Conservation (phyloP, 1,140 invertebrate genomes). For the Piezodorus guildinii region DNA sequence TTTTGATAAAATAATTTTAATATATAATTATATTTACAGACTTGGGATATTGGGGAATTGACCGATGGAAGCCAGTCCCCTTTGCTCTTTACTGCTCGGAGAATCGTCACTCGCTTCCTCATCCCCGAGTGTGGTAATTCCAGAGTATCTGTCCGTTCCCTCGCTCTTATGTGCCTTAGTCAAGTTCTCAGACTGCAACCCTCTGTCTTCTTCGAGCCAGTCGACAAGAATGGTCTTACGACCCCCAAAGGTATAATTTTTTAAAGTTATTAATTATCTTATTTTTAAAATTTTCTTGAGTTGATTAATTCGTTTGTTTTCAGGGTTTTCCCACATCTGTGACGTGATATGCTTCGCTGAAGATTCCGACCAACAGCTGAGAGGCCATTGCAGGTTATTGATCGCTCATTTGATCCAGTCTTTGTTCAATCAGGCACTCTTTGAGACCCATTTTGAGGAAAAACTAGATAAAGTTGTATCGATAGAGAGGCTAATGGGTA, state of each 20-base stretch:
- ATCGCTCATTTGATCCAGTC: conserved; percentile 53
- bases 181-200: conserved; percentile 57
- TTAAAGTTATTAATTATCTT: not conserved
- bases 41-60: conserved; percentile 51
- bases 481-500: conserved; percentile 42
- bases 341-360: conserved; percentile 36
- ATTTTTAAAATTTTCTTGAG: not conserved
- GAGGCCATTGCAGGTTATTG: conserved; percentile 55
- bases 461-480: not conserved
- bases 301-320: conserved; percentile 4
- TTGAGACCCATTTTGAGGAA: not conserved
- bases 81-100: conserved; percentile 59
- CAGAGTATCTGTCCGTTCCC: conserved; percentile 71
- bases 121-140: conserved; percentile 49
- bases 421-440: conserved; percentile 36
- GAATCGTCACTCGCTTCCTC: conserved; percentile 63
- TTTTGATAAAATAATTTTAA: not conserved
- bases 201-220: conserved; percentile 47
- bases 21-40: conserved; percentile 30
- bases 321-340: conserved; percentile 31
- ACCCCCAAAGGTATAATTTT: conserved; percentile 23
- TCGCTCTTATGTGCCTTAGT: conserved; percentile 62
- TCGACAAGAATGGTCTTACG: conserved; percentile 40
- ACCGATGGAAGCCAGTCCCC: conserved; percentile 43
- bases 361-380: conserved; percentile 62